Conservation (phyloP, 2,113 vertebrate genomes). For the Pteropus alecto region DNA sequence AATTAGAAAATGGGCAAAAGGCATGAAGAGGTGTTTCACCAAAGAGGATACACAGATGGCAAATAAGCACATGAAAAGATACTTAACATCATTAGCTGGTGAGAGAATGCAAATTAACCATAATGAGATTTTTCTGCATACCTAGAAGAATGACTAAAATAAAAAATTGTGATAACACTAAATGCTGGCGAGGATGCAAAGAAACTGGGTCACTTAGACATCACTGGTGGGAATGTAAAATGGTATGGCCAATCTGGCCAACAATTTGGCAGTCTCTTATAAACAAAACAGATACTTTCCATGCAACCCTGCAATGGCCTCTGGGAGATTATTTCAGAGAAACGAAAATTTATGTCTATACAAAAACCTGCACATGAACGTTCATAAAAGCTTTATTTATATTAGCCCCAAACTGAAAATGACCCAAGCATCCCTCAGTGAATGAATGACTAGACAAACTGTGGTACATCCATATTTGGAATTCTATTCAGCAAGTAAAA, state of each 20-base stretch:
- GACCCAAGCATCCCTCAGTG: background rate
- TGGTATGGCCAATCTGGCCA: background rate
- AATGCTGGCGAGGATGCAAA: background rate
- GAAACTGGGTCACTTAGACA: background rate
- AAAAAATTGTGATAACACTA: background rate
- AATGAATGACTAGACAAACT: background rate
- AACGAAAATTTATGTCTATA: background rate
- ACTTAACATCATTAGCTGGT: background rate
- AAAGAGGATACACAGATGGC: background rate
- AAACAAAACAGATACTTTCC: background rate
- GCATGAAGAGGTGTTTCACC: background rate
- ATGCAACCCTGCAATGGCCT: too few relatives aligned
- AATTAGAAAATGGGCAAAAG: slow-evolving; percentile 46
- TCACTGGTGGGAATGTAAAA: background rate
- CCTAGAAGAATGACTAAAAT: background rate
- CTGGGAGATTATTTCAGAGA: background rate
- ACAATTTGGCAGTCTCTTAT: background rate
- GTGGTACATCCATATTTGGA: background rate
- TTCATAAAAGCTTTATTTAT: background rate
- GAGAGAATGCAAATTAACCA: background rate
- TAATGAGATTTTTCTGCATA: background rate
- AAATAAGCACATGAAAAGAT: background rate
- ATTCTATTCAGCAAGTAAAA: background rate
- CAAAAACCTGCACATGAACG: background rate
- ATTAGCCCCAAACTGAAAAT: background rate